These are phyloP conservation scores for Hoplodrina ambigua DNA, from an alignment of 2,888 invertebrate species.

Conservation along the genomic window DNA sequence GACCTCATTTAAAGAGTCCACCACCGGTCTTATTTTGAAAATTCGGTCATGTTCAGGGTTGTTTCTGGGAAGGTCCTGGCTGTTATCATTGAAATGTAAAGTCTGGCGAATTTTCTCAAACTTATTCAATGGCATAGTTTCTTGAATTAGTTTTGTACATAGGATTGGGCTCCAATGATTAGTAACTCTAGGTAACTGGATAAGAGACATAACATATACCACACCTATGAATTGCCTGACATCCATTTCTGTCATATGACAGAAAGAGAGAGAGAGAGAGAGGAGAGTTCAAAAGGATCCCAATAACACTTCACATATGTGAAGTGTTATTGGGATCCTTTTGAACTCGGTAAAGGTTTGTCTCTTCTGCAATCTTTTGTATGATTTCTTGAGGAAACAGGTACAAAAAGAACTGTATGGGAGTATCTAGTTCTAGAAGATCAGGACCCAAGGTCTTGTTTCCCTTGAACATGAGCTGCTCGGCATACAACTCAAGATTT, in stretches of 20 bases:
- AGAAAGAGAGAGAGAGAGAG: too few relatives aligned
- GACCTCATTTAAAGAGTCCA: not conserved
- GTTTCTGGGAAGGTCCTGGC: not conserved
- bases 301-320: too few relatives aligned
- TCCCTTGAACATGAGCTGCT: too few relatives aligned
- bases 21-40: not conserved
- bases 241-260: not conserved
- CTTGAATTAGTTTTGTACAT: slow-evolving; percentile 7
- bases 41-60: not conserved
- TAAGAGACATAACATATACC: slow-evolving; percentile 46
- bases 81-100: slow-evolving; percentile 25
- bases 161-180: not conserved
- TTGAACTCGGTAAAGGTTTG: not conserved
- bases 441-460: too few relatives aligned
- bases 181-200: slow-evolving; percentile 46
- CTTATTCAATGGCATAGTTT: slow-evolving; percentile 20
- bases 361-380: not conserved
- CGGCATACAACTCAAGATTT: not conserved
- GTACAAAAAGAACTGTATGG: not conserved
- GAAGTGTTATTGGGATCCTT: not conserved
- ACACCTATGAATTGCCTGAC: not conserved
- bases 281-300: too few relatives aligned
- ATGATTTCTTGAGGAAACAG: not conserved
- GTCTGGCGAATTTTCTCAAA: slow-evolving; percentile 13
- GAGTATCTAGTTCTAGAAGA: not conserved